These are phyloP conservation scores for Nerophis ophidion DNA, from an alignment of 2,113 vertebrate genomes.

Conservation along the genomic window DNA sequence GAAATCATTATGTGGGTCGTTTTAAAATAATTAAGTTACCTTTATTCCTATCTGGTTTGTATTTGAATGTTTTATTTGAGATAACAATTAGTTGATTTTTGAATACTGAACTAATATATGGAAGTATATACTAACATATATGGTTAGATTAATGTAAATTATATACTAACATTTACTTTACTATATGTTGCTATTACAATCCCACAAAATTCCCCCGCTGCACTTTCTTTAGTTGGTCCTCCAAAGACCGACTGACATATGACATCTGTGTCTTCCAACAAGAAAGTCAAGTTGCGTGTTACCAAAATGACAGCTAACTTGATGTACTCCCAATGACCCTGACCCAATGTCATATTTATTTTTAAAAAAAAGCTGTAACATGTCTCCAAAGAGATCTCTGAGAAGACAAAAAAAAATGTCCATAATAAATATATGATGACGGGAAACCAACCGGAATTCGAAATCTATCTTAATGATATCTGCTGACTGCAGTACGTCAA, in stretches of 20 bases:
- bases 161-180: too few species aligned
- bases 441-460: too few species aligned
- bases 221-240: constrained; percentile 9
- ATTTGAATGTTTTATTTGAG: too few species aligned
- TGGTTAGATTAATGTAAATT: too few species aligned
- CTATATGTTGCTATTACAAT: background rate
- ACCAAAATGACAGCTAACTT: constrained; percentile 27
- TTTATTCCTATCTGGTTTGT: too few species aligned
- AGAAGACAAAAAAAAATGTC: background rate
- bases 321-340: constrained; percentile 40
- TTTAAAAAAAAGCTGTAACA: constrained; percentile 54
- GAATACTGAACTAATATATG: too few species aligned
- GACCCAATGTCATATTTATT: background rate
- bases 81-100: too few species aligned
- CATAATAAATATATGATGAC: background rate
- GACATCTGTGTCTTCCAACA: constrained; percentile 8
- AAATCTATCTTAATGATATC: too few species aligned
- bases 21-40: too few species aligned
- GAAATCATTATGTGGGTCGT: too few species aligned
- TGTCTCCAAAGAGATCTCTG: constrained; percentile 12
- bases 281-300: constrained; percentile 5
- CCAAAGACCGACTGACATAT: constrained; percentile 8
- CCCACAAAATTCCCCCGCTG: background rate
- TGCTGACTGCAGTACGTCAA: too few species aligned
- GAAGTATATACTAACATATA: too few species aligned